Conservation (phyloP, 2,113 vertebrate genomes). For the Barbus barbus region DNA sequence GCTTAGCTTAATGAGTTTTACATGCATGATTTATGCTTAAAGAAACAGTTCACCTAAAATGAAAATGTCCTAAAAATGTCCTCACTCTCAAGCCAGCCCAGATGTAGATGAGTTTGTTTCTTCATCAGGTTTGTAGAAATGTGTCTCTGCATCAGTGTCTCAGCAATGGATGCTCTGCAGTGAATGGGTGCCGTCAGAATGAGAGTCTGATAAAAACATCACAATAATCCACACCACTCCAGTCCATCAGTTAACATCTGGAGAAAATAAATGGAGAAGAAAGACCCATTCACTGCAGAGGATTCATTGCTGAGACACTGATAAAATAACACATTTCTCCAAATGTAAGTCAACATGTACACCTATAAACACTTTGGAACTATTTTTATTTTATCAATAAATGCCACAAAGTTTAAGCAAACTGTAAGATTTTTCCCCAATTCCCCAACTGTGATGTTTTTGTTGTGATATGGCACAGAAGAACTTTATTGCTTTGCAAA, state of each 20-base stretch:
- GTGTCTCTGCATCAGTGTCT: background rate
- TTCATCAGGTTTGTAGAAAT: background rate
- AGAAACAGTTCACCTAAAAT: background rate
- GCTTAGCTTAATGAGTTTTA: background rate
- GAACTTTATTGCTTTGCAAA: background rate
- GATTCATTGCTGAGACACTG: background rate
- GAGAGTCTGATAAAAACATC: background rate
- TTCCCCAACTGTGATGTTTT: background rate
- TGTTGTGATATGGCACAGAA: background rate
- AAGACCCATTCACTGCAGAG: background rate
- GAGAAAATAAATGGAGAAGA: too few relatives aligned
- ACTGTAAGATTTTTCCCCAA: background rate
- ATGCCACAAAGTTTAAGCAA: background rate
- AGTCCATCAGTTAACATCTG: too few relatives aligned
- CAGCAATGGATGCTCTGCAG: too few relatives aligned
- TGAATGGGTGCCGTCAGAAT: background rate
- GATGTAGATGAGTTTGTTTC: too few relatives aligned
- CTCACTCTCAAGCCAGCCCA: too few relatives aligned
- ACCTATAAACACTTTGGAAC: background rate
- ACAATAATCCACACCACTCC: too few relatives aligned
- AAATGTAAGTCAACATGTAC: background rate
- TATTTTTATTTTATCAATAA: background rate
- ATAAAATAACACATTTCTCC: background rate
- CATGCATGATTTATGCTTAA: background rate
- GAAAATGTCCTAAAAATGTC: too few relatives aligned